Conservation (phyloP, 2,888 invertebrate species). For the Trichogramma evanescens region DNA sequence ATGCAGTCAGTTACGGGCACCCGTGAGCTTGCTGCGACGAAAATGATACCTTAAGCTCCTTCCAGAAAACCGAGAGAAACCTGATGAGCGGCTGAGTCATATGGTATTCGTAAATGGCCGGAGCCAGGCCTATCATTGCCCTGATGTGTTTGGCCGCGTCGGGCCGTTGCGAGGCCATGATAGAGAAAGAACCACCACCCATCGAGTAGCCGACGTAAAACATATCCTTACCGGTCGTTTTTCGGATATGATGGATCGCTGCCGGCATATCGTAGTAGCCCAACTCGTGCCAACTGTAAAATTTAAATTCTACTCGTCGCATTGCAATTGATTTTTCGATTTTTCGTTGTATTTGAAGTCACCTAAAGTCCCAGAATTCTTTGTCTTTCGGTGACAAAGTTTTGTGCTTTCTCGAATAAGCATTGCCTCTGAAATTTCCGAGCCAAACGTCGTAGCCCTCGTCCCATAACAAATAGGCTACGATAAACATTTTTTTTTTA, state of each 20-base stretch:
- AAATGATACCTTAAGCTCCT: constrained; percentile 52
- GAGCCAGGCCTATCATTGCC: constrained; percentile 61
- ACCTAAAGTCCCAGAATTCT: too few species aligned
- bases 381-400: too few species aligned
- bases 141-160: constrained; percentile 61
- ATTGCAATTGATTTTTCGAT: not conserved
- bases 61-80: constrained; percentile 59
- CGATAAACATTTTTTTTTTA: too few species aligned
- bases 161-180: constrained; percentile 61
- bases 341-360: not conserved
- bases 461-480: too few species aligned
- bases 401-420: too few species aligned
- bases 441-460: too few species aligned
- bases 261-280: constrained; percentile 81
- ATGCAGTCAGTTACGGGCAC: too few species aligned
- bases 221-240: constrained; percentile 47
- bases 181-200: constrained; percentile 68
- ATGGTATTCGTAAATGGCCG: constrained; percentile 62
- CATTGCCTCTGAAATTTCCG: too few species aligned
- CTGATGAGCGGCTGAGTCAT: constrained; percentile 58
- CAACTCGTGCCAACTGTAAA: constrained; percentile 81
- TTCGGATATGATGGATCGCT: constrained; percentile 38
- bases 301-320: too few species aligned
- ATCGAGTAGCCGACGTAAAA: constrained; percentile 40
- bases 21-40: not conserved